These are phyloP conservation scores for Thalassoma bifasciatum DNA, from an alignment of 2,113 vertebrate genomes.

Conservation along the genomic window DNA sequence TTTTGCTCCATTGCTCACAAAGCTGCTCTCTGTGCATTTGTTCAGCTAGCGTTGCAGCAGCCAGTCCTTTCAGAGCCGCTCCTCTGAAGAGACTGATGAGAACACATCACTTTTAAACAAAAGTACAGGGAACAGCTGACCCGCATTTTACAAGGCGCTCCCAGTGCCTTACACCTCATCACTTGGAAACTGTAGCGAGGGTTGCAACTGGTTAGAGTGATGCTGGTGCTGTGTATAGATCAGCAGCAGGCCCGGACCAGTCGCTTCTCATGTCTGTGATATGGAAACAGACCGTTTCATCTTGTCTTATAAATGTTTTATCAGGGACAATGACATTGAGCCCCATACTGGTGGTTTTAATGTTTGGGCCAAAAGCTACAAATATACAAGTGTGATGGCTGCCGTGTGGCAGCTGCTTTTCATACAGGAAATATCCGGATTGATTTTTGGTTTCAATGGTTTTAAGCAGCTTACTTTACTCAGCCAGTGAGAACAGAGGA, in stretches of 20 bases:
- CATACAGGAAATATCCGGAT: background rate
- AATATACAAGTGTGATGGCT: background rate
- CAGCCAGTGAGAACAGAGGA: background rate
- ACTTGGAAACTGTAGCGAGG: constrained; percentile 41
- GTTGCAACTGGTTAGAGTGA: background rate
- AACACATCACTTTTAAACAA: constrained; percentile 15
- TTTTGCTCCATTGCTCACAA: background rate
- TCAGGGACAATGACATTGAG: background rate
- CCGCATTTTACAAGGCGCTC: constrained; percentile 51
- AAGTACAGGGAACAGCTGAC: constrained; percentile 45
- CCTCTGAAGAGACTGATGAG: background rate
- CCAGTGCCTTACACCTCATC: constrained; percentile 66
- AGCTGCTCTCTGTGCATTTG: constrained; percentile 22
- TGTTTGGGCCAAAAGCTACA: constrained; percentile 6
- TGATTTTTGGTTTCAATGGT: background rate
- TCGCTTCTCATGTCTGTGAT: constrained; percentile 19
- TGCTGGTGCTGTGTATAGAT: constrained; percentile 13
- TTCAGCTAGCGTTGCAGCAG: background rate
- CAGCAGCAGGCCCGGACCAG: constrained; percentile 15
- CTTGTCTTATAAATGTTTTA: constrained; percentile 13
- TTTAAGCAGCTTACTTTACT: background rate
- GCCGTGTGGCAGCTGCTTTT: background rate
- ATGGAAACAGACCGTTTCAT: constrained; percentile 42
- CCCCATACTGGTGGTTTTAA: constrained; percentile 32
- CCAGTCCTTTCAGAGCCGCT: background rate